Evolutionary conservation across 1,140 invertebrate genomes (phyloP).

Genomic region (Drosophila sulfurigaster): DNA sequence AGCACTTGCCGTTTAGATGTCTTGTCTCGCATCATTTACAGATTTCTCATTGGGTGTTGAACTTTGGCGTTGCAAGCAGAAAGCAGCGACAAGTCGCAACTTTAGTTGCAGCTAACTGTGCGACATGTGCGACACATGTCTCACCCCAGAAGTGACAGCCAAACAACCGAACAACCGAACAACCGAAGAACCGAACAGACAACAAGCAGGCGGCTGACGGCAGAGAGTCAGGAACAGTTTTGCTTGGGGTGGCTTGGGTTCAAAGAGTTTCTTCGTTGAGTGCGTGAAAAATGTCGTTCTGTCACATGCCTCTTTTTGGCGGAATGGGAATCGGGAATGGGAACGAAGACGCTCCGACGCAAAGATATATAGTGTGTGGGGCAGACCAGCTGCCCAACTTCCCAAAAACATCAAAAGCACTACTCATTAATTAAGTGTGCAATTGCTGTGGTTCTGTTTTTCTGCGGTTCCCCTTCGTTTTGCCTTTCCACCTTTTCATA

Average conservation of each 20-base stretch:
- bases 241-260: constrained; percentile 49
- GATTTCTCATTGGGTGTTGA: constrained; percentile 74
- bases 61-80: constrained; percentile 49
- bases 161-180: not conserved
- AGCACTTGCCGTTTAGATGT: constrained; percentile 59
- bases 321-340: not conserved
- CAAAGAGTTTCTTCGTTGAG: constrained; percentile 70
- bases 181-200: not conserved
- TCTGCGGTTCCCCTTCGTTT: constrained; percentile 4
- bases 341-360: not conserved
- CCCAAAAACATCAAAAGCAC: constrained; percentile 76
- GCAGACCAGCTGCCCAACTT: constrained; percentile 63
- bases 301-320: constrained; percentile 54
- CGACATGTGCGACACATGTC: constrained; percentile 76
- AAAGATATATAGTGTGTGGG: not conserved
- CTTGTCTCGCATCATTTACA: constrained; percentile 64
- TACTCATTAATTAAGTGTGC: constrained; percentile 82
- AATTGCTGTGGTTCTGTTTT: constrained; percentile 53
- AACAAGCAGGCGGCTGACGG: not conserved
- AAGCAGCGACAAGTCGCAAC: not conserved
- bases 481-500: constrained; percentile 33
- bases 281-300: constrained; percentile 79
- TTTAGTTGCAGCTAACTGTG: constrained; percentile 13
- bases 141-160: constrained; percentile 9
- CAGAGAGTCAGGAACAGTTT: constrained; percentile 39